Conservation (phyloP, 2,113 vertebrate species). For the Pungitius pungitius region DNA sequence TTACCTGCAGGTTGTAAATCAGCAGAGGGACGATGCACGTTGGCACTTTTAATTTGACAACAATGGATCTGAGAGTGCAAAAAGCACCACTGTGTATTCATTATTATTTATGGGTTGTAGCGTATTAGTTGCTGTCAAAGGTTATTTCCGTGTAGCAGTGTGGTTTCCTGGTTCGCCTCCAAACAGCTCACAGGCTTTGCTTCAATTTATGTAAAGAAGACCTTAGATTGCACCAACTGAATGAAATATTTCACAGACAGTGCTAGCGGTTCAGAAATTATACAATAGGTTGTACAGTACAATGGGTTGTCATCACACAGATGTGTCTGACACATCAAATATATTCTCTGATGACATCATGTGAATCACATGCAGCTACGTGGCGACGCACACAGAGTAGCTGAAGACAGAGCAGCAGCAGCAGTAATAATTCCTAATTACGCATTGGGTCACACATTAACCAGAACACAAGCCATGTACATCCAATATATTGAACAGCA, state of each 20-base stretch:
- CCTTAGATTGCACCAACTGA: background rate
- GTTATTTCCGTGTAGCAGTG: background rate
- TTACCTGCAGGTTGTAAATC: too few relatives aligned
- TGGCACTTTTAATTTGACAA: too few relatives aligned
- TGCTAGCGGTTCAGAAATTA: background rate
- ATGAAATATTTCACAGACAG: background rate
- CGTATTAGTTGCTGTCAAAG: too few relatives aligned
- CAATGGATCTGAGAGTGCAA: too few relatives aligned
- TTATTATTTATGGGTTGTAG: too few relatives aligned
- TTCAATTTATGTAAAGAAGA: slow-evolving; percentile 7
- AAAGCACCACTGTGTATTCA: too few relatives aligned
- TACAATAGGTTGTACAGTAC: background rate
- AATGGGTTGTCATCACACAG: background rate
- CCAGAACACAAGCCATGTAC: background rate
- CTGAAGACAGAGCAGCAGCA: background rate
- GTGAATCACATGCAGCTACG: background rate
- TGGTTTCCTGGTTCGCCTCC: background rate
- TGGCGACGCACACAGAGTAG: background rate
- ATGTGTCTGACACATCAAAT: background rate
- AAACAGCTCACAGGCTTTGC: background rate
- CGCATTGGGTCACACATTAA: background rate
- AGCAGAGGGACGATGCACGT: too few relatives aligned
- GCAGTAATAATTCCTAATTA: background rate
- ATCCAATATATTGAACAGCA: background rate
- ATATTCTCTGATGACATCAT: background rate